Evolutionary conservation across 2,888 invertebrate species (phyloP).

Genomic region (Nomada fucata): DNA sequence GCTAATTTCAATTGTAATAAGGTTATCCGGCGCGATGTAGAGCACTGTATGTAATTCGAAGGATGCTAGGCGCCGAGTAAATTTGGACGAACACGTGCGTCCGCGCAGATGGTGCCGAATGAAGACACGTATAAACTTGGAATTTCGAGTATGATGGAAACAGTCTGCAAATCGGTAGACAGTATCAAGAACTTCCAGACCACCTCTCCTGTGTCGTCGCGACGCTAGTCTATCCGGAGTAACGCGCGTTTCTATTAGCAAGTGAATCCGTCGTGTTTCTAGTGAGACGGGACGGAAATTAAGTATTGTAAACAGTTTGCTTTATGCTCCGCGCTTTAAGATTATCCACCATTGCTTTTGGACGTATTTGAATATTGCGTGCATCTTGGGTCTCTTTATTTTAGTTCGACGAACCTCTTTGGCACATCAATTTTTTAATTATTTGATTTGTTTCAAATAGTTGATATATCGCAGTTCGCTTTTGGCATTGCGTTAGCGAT

Average conservation of each 20-base stretch:
- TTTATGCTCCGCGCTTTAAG: neutral
- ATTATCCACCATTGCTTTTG: no score
- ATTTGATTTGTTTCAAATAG: no score
- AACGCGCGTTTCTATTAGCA: neutral
- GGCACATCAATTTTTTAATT: no score
- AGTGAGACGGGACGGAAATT: neutral
- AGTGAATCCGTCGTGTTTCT: neutral
- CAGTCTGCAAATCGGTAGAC: constrained; percentile 52
- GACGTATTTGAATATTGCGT: no score
- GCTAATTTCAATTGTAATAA: constrained; percentile 68
- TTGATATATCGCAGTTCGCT: no score
- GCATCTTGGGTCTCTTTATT: no score
- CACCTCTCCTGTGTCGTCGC: constrained; percentile 2
- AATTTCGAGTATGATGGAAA: constrained; percentile 60
- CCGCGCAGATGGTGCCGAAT: constrained; percentile 66
- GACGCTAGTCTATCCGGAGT: constrained; percentile 61
- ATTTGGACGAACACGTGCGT: constrained; percentile 63
- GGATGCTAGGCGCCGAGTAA: constrained; percentile 58
- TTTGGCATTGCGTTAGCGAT: no score
- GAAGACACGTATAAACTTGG: constrained; percentile 60
- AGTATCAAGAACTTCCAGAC: constrained; percentile 47
- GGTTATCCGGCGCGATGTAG: constrained; percentile 54
- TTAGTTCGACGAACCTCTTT: no score
- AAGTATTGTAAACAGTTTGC: constrained; percentile 7
- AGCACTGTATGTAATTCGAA: constrained; percentile 61